Conservation (phyloP, 2,888 invertebrate species). For the Anticlea derivata region DNA sequence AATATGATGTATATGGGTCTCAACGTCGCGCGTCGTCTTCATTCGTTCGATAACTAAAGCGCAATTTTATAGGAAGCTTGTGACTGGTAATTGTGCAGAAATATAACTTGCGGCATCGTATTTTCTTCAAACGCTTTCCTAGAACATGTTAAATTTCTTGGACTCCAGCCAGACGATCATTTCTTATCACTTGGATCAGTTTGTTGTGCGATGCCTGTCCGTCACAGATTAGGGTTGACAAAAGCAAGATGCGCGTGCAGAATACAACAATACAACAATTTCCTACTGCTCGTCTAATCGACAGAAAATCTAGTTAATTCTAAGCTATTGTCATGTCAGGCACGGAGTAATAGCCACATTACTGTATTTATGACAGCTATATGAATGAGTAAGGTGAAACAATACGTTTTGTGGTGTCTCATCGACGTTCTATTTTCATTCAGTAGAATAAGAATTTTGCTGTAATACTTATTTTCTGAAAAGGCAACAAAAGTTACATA, state of each 20-base stretch:
- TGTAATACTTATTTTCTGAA: too few species aligned
- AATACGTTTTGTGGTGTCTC: slow-evolving; percentile 8
- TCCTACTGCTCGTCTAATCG: slow-evolving; percentile 40
- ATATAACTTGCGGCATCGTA: too few species aligned
- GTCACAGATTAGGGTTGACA: slow-evolving; percentile 43
- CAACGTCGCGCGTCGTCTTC: too few species aligned
- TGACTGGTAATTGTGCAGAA: too few species aligned
- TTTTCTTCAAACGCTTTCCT: too few species aligned
- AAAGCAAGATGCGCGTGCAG: slow-evolving; percentile 48
- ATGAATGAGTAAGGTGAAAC: slow-evolving; percentile 13
- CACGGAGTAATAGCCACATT: slow-evolving; percentile 37
- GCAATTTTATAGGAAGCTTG: too few species aligned
- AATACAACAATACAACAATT: slow-evolving; percentile 49
- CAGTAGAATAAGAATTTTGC: too few species aligned
- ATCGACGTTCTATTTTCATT: not conserved
- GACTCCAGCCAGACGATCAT: too few species aligned
- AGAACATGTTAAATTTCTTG: too few species aligned
- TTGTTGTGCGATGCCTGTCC: slow-evolving; percentile 32
- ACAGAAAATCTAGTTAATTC: slow-evolving; percentile 42
- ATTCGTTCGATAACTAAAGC: too few species aligned
- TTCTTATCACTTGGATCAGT: slow-evolving; percentile 19
- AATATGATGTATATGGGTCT: too few species aligned
- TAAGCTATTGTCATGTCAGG: slow-evolving; percentile 43
- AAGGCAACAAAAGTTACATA: too few species aligned
- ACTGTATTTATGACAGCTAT: slow-evolving; percentile 38